Evolutionary conservation across 1,140 invertebrate species (phyloP).

Genomic region (Maconellicoccus hirsutus): DNA sequence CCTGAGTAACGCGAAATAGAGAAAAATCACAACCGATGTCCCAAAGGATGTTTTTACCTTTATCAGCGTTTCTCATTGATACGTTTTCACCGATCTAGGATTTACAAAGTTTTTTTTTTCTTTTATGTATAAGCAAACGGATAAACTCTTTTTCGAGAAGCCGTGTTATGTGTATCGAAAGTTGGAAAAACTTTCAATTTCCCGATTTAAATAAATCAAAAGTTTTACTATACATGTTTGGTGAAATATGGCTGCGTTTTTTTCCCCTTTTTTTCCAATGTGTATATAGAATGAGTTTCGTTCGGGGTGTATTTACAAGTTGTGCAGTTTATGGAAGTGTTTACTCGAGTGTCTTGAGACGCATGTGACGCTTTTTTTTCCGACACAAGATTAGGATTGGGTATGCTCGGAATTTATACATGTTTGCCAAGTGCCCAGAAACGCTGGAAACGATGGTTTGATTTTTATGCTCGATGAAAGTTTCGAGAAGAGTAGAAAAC

Average conservation of each 20-base stretch:
- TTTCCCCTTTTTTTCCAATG: not conserved
- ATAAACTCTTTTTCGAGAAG: not conserved
- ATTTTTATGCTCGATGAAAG: too few relatives aligned
- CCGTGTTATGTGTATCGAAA: not conserved
- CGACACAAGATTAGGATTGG: too few relatives aligned
- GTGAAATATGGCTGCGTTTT: not conserved
- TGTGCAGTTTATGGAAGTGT: too few relatives aligned
- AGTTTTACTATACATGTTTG: not conserved
- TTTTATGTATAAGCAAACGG: not conserved
- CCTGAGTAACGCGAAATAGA: too few relatives aligned
- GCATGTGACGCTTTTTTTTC: too few relatives aligned
- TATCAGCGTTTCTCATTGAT: conserved; percentile 9
- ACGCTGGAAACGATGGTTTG: too few relatives aligned
- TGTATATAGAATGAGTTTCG: too few relatives aligned
- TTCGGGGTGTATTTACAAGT: too few relatives aligned
- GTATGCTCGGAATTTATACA: too few relatives aligned
- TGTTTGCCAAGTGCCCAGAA: too few relatives aligned
- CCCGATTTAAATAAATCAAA: not conserved
- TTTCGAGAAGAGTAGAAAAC: too few relatives aligned
- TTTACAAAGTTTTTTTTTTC: not conserved
- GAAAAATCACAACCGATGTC: not conserved
- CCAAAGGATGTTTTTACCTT: not conserved
- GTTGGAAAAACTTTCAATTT: not conserved
- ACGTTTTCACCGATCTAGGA: not conserved
- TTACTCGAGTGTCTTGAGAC: too few relatives aligned